Evolutionary conservation across 2,797 vertebrate species (phyloP).

Genomic region (Tarsius wallacei): DNA sequence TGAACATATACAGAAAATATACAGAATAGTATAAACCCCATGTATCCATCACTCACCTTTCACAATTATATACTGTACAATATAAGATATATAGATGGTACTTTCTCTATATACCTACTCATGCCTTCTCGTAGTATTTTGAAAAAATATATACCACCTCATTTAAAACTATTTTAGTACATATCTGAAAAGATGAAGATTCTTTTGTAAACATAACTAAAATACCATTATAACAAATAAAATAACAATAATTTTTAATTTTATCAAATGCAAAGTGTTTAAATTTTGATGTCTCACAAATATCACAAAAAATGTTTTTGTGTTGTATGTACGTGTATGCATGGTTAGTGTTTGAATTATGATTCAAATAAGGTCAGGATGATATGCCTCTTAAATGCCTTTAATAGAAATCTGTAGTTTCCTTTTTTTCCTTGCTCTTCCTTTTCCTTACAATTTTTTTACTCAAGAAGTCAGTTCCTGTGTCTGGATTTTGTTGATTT

Average conservation of each 20-base stretch:
- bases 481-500: background rate
- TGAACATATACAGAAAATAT: background rate
- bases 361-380: background rate
- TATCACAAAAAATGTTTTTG: background rate
- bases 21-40: background rate
- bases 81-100: background rate
- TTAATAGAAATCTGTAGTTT: background rate
- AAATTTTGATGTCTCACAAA: background rate
- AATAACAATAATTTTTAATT: background rate
- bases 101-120: background rate
- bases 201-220: background rate
- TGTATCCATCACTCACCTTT: background rate
- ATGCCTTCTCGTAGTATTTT: background rate
- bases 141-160: background rate
- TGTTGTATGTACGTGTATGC: too few species aligned
- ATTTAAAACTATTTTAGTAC: background rate
- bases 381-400: background rate
- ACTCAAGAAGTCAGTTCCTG: background rate
- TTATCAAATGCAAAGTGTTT: conserved; percentile 2
- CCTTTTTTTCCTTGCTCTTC: background rate
- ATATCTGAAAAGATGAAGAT: background rate
- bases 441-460: background rate
- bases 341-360: background rate
- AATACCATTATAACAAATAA: background rate
- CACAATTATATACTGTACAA: background rate